Evolutionary conservation across 37 sponge, comb jelly and placozoan species (phyloP).

Genomic region (Theonella swinhoei): DNA sequence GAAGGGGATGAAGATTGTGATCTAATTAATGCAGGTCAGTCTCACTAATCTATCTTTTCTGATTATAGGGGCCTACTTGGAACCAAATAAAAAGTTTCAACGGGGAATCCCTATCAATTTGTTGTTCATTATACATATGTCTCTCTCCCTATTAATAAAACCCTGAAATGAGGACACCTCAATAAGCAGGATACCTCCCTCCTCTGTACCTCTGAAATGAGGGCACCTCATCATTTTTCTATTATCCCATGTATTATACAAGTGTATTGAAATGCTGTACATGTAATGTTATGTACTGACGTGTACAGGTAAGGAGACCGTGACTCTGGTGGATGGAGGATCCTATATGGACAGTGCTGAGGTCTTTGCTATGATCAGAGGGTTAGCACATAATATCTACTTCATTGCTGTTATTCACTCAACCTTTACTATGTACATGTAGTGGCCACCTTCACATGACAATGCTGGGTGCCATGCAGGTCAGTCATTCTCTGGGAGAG

Average conservation of each 20-base stretch:
- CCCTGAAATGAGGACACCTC: no score
- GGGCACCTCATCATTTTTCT: no score
- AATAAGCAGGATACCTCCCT: no score
- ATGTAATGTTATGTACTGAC: neutral
- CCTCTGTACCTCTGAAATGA: no score
- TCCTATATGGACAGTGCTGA: slow-evolving; percentile 84
- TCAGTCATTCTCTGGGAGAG: neutral
- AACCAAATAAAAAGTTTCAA: no score
- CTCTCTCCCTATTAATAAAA: no score
- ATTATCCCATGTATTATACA: no score
- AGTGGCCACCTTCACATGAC: slow-evolving; percentile 89
- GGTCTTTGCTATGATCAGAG: slow-evolving; percentile 95
- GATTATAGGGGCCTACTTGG: neutral
- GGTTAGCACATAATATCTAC: slow-evolving; percentile 37
- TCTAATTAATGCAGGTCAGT: slow-evolving; percentile 91
- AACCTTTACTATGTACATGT: no score
- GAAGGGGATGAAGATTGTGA: slow-evolving; percentile 83
- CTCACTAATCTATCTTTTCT: neutral
- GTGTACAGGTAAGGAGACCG: slow-evolving; percentile 30
- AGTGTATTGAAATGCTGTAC: no score
- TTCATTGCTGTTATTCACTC: no score
- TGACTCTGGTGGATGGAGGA: slow-evolving; percentile 72
- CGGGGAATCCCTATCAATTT: no score
- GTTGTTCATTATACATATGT: no score
- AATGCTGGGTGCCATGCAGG: slow-evolving; percentile 88